phyloP scores from a whole-genome alignment of 2,888 invertebrate species.

The Chironomus tentans region DNA sequence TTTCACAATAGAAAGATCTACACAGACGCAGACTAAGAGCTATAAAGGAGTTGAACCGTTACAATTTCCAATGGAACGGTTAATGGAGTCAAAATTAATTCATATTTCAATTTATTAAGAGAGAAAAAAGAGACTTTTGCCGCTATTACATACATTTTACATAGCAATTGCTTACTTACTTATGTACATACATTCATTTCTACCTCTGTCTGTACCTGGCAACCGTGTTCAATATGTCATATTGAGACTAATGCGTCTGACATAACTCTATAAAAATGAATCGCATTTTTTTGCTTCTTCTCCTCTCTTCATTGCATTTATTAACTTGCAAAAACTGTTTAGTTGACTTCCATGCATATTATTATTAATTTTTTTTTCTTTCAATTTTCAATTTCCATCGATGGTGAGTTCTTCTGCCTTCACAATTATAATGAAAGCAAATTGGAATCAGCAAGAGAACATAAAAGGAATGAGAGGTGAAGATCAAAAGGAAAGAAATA shows the following conservation, averaged over 20 bases:
- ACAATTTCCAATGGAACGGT: background rate
- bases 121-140: background rate
- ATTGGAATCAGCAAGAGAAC: too few species aligned
- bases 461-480: too few species aligned
- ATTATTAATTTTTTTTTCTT: too few species aligned
- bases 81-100: background rate
- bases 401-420: too few species aligned
- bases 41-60: background rate
- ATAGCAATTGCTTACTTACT: background rate
- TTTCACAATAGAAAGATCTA: background rate
- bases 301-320: too few species aligned
- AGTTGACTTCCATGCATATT: too few species aligned
- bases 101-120: background rate
- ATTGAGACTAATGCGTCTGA: background rate
- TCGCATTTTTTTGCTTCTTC: background rate
- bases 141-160: background rate
- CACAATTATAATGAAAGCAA: too few species aligned
- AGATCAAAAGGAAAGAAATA: too few species aligned
- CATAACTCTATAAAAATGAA: background rate
- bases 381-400: too few species aligned
- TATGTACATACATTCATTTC: background rate
- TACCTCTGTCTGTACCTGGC: background rate
- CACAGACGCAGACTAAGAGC: background rate
- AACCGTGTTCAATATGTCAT: background rate
- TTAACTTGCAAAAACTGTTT: too few species aligned